Conservation (phyloP, 2,888 invertebrate genomes). For the Schizotus pectinicornis region DNA sequence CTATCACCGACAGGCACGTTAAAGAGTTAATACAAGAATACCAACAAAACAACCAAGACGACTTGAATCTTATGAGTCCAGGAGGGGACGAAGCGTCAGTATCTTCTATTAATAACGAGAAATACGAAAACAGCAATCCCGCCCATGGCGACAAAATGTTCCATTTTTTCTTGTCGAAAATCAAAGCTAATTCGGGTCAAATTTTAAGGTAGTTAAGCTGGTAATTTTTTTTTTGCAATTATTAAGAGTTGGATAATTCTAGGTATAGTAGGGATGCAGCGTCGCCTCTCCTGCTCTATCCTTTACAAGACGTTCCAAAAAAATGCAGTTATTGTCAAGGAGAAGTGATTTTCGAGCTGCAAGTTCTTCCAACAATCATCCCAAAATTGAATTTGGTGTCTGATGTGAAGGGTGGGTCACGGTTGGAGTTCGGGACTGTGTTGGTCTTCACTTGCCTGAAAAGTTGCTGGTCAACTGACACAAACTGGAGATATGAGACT, state of each 20-base stretch:
- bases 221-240: slow-evolving; percentile 6
- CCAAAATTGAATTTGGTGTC: slow-evolving; percentile 68
- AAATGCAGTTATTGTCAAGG: slow-evolving; percentile 75
- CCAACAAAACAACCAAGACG: slow-evolving; percentile 61
- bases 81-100: slow-evolving; percentile 13
- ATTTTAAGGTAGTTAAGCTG: slow-evolving; percentile 70
- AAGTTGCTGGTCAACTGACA: slow-evolving; percentile 83
- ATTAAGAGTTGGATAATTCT: slow-evolving; percentile 33
- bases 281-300: slow-evolving; percentile 73
- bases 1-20: slow-evolving; percentile 63
- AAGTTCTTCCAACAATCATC: slow-evolving; percentile 82
- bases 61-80: slow-evolving; percentile 26
- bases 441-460: slow-evolving; percentile 81
- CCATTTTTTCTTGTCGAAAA: slow-evolving; percentile 76
- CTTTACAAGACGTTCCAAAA: slow-evolving; percentile 63
- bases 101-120: slow-evolving; percentile 61
- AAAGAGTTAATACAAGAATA: slow-evolving; percentile 69
- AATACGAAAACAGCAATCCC: slow-evolving; percentile 80
- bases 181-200: slow-evolving; percentile 81
- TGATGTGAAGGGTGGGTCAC: slow-evolving; percentile 59
- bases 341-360: slow-evolving; percentile 79
- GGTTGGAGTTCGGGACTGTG: slow-evolving; percentile 86
- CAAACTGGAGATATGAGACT: slow-evolving; percentile 71
- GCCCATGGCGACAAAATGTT: slow-evolving; percentile 84
- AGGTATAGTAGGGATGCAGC: slow-evolving; percentile 78